These are phyloP conservation scores for Brachionus asplanchnoidis DNA, from an alignment of 1,140 invertebrate species.

Conservation along the genomic window DNA sequence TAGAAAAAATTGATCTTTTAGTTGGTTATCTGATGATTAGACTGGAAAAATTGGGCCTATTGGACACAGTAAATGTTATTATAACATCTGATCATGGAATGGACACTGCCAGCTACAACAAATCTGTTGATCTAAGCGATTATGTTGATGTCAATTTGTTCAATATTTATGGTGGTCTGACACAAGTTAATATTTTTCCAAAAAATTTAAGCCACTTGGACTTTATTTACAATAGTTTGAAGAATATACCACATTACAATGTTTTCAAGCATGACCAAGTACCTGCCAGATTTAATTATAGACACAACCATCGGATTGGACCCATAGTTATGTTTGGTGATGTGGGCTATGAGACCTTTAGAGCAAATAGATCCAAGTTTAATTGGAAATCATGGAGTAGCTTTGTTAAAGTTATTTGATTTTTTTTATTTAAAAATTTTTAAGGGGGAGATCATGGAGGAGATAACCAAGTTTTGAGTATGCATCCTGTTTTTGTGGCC, in stretches of 20 bases:
- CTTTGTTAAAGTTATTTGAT: neutral
- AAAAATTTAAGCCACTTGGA: constrained; percentile 14
- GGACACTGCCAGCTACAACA: constrained; percentile 57
- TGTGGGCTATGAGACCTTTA: constrained; percentile 13
- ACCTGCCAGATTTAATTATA: neutral
- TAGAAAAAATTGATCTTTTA: constrained; percentile 43
- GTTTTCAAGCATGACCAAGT: constrained; percentile 11
- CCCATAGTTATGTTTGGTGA: constrained; percentile 11
- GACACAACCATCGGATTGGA: neutral
- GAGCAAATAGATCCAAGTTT: neutral
- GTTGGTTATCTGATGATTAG: neutral
- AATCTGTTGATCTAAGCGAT: constrained; percentile 63
- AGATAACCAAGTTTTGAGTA: constrained; percentile 60
- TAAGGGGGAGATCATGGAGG: constrained; percentile 65
- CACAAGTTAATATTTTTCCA: constrained; percentile 52
- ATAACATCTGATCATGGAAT: constrained; percentile 73
- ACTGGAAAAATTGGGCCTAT: constrained; percentile 53
- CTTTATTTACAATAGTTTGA: constrained; percentile 13
- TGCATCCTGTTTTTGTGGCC: constrained; percentile 69
- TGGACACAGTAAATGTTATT: constrained; percentile 64
- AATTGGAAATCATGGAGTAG: neutral
- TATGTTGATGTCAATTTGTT: constrained; percentile 60
- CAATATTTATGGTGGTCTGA: constrained; percentile 50
- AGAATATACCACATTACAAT: constrained; percentile 30
- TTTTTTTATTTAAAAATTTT: neutral